phyloP scores from a whole-genome alignment of 2,888 invertebrate species.

The Antitype chi region DNA sequence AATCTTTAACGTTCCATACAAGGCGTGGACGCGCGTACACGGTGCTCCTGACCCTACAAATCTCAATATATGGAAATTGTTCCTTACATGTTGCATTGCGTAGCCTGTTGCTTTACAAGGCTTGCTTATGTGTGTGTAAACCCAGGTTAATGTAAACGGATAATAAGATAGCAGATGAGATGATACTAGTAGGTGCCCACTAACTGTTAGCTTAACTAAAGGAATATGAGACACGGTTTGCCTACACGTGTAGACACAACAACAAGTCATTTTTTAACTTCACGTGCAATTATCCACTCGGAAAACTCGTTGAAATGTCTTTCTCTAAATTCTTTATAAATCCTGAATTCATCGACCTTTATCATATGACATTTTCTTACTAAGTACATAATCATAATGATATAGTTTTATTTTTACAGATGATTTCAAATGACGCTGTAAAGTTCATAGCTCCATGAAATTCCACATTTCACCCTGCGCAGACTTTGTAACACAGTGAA shows the following conservation, averaged over 20 bases:
- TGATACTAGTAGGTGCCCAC: neutral
- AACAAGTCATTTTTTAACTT: neutral
- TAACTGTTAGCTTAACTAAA: too few species aligned
- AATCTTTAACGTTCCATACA: neutral
- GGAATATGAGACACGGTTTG: neutral
- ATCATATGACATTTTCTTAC: neutral
- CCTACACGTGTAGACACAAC: neutral
- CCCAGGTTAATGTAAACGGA: neutral
- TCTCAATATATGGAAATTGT: neutral
- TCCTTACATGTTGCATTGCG: neutral
- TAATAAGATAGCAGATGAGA: neutral
- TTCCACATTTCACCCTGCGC: conserved; percentile 5
- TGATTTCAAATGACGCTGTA: conserved; percentile 25
- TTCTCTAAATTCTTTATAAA: neutral
- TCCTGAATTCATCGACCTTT: neutral
- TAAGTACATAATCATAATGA: conserved; percentile 15
- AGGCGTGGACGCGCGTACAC: neutral
- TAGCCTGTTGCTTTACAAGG: neutral
- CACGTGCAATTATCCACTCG: neutral
- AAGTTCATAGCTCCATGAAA: conserved; percentile 32
- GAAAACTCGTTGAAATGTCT: neutral
- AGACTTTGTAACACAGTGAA: conserved; percentile 24
- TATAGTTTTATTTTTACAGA: conserved; percentile 12
- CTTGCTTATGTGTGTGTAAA: neutral
- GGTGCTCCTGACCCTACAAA: neutral